Evolutionary conservation across 1,140 invertebrate species (phyloP).

Genomic region (Bombus breviceps): DNA sequence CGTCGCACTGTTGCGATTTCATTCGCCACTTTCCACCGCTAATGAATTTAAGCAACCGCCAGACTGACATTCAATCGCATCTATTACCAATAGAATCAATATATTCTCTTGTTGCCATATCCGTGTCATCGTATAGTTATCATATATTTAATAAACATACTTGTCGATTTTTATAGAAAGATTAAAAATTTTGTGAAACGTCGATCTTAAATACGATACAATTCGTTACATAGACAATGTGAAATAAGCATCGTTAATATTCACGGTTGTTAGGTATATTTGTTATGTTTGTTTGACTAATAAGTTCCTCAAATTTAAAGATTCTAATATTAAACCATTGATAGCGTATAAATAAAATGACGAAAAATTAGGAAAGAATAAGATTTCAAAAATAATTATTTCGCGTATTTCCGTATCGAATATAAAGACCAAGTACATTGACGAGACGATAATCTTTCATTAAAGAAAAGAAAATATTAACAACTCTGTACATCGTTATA

Average conservation of each 20-base stretch:
- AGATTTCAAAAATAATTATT: not conserved
- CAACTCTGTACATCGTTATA: not conserved
- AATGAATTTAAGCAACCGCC: slow-evolving; percentile 15
- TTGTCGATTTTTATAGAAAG: not conserved
- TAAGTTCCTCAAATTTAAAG: too few species aligned
- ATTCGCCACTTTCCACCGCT: not conserved
- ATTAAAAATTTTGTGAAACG: not conserved
- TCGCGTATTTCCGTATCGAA: too few species aligned
- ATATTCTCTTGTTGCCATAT: not conserved
- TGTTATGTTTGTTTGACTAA: too few species aligned
- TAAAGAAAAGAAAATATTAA: not conserved
- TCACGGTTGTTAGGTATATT: too few species aligned
- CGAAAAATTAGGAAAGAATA: not conserved
- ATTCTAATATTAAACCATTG: not conserved
- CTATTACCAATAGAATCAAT: slow-evolving; percentile 39
- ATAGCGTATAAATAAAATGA: not conserved
- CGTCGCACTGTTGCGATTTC: not conserved
- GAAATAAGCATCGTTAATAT: not conserved
- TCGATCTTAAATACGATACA: not conserved
- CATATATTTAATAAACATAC: not conserved
- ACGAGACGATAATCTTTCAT: not conserved
- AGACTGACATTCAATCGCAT: slow-evolving; percentile 16
- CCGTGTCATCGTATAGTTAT: slow-evolving; percentile 42
- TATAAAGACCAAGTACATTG: not conserved
- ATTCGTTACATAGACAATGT: not conserved